These are phyloP conservation scores for Oxyura jamaicensis DNA, from an alignment of 2,113 vertebrate species.

Conservation along the genomic window DNA sequence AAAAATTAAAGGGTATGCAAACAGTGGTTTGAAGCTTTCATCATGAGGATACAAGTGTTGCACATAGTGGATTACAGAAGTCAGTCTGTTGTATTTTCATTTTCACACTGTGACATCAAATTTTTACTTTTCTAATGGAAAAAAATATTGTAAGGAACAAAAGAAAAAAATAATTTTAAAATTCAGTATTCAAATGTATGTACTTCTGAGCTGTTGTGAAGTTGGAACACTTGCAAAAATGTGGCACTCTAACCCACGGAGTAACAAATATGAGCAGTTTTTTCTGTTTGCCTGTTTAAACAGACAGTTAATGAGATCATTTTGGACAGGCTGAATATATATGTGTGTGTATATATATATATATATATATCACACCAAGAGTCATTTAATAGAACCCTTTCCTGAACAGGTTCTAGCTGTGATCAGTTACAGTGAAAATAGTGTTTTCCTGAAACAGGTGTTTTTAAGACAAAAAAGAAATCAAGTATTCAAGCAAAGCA, in stretches of 20 bases:
- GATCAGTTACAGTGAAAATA: neutral
- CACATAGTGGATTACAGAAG: neutral
- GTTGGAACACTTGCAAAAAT: constrained; percentile 22
- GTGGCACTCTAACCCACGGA: constrained; percentile 13
- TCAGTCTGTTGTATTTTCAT: constrained; percentile 1
- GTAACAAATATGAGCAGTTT: neutral
- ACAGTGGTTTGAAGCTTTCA: neutral
- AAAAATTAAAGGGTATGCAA: neutral
- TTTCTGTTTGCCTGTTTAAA: neutral
- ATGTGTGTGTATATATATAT: too few species aligned
- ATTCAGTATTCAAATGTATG: constrained; percentile 1
- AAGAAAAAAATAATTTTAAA: constrained; percentile 32
- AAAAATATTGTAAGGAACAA: neutral
- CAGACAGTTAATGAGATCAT: neutral
- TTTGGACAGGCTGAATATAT: neutral
- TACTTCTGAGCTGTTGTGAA: constrained; percentile 27
- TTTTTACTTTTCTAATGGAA: neutral
- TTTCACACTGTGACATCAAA: neutral
- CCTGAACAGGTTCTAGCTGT: neutral
- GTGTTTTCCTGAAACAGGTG: neutral
- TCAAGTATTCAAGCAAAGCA: neutral
- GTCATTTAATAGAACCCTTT: neutral
- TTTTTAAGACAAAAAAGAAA: neutral
- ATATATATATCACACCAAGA: neutral
- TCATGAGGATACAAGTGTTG: neutral